A percentile compares a stretch with the other conserved stretches of the same genome.
phyloP scores from a whole-genome alignment of 2,888 invertebrate genomes.

The Drosophila fulvimacula region DNA sequence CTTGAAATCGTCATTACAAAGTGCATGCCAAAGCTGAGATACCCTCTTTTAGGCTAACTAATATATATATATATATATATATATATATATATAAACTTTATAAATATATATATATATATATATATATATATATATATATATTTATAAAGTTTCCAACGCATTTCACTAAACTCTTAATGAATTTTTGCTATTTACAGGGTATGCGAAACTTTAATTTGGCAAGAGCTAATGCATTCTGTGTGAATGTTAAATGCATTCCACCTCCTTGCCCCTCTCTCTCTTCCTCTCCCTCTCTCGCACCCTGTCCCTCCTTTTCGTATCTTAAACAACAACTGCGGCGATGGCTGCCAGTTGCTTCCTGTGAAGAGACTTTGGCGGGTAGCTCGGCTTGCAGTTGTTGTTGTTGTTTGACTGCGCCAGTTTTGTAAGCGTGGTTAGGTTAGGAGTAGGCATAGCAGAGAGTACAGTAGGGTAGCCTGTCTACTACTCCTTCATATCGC shows the following conservation, averaged over 20 bases:
- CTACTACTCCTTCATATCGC: conserved; percentile 28
- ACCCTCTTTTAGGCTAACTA: not conserved
- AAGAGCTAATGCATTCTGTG: conserved; percentile 59
- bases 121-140: conserved; percentile 12
- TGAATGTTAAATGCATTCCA: conserved; percentile 25
- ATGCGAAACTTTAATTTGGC: conserved; percentile 56
- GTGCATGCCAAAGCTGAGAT: not conserved
- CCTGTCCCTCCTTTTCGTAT: conserved; percentile 16
- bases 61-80: conserved; percentile 9
- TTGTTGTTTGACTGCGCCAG: conserved; percentile 45
- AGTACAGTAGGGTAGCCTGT: not conserved
- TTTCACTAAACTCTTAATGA: conserved; percentile 11
- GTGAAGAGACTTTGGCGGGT: conserved; percentile 49
- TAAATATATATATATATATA: too few relatives aligned
- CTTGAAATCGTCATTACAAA: not conserved
- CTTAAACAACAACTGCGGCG: conserved; percentile 38
- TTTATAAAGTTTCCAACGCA: conserved; percentile 30
- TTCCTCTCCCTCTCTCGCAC: not conserved
- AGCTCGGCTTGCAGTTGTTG: conserved; percentile 26
- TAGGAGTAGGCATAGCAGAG: not conserved
- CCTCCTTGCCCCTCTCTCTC: not conserved
- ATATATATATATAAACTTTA: conserved; percentile 20
- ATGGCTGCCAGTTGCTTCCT: conserved; percentile 59
- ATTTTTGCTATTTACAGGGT: conserved; percentile 16
- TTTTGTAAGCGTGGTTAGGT: conserved; percentile 36